Percentiles rank a stretch among this genome's conserved stretches.
These are phyloP conservation scores for Kryptolebias marmoratus DNA, from an alignment of 2,113 vertebrate species.

Conservation along the genomic window DNA sequence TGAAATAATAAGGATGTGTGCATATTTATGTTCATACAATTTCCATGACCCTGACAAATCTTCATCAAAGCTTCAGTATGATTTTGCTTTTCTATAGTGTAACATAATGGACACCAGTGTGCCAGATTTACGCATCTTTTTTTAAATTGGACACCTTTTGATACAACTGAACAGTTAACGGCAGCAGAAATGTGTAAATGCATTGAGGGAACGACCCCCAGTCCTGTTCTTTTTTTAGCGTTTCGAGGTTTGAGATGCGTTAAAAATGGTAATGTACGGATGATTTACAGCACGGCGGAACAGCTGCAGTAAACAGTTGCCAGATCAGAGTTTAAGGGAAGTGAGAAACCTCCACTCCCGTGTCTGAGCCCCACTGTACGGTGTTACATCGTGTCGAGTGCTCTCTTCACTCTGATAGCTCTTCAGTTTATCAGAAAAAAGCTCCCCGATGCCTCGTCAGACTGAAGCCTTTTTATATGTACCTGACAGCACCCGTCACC, in stretches of 20 bases:
- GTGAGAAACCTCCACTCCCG: conserved; percentile 46
- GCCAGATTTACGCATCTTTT: neutral
- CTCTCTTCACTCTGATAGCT: conserved; percentile 51
- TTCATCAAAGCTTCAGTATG: neutral
- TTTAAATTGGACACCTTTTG: neutral
- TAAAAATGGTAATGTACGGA: conserved; percentile 17
- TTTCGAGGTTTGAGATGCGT: conserved; percentile 25
- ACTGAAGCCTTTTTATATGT: conserved; percentile 52
- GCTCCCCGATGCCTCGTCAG: conserved; percentile 53
- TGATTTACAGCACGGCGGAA: conserved; percentile 37
- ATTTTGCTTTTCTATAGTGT: neutral
- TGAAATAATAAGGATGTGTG: no score
- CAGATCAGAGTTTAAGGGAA: conserved; percentile 39
- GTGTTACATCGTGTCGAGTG: conserved; percentile 44
- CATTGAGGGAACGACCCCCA: neutral
- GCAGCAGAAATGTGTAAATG: neutral
- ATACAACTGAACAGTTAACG: neutral
- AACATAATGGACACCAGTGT: neutral
- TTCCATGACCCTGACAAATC: neutral
- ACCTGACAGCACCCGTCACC: conserved; percentile 62
- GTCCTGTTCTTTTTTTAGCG: neutral
- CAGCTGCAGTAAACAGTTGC: conserved; percentile 61
- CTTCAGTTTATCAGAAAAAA: conserved; percentile 56
- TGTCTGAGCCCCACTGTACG: conserved; percentile 27
- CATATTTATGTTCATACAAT: no score